Conservation (phyloP, 2,888 invertebrate species). For the Orchestes rusci region DNA sequence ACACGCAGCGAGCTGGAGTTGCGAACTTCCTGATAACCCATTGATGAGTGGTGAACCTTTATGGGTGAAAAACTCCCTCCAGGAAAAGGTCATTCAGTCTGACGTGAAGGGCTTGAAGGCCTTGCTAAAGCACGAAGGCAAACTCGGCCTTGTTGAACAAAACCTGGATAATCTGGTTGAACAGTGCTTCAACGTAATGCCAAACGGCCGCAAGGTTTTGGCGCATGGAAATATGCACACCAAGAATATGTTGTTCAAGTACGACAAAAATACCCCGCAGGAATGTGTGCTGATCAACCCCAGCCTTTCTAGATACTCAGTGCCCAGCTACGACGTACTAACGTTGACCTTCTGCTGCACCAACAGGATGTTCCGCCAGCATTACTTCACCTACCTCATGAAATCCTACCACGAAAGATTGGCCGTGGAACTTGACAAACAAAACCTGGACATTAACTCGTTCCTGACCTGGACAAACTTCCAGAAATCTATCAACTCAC, state of each 20-base stretch:
- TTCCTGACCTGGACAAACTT: slow-evolving; percentile 18
- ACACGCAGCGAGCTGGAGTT: slow-evolving; percentile 12
- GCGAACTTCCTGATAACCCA: slow-evolving; percentile 9
- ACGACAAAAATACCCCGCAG: slow-evolving; percentile 14
- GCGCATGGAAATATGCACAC: slow-evolving; percentile 22
- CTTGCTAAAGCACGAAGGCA: slow-evolving; percentile 9
- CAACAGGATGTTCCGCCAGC: slow-evolving; percentile 19
- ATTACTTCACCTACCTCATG: slow-evolving; percentile 21
- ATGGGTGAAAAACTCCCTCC: slow-evolving; percentile 6
- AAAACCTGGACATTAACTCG: slow-evolving; percentile 14
- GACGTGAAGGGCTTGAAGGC: slow-evolving; percentile 17
- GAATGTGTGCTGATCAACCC: slow-evolving; percentile 19
- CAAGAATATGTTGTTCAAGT: slow-evolving; percentile 23
- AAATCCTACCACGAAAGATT: slow-evolving; percentile 21
- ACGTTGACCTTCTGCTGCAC: slow-evolving; percentile 17
- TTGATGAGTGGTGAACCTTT: slow-evolving; percentile 8
- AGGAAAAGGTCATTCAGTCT: slow-evolving; percentile 4
- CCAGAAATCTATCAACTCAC: slow-evolving; percentile 14
- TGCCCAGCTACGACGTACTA: slow-evolving; percentile 23
- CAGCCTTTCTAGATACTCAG: slow-evolving; percentile 17
- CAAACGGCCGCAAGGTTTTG: slow-evolving; percentile 18
- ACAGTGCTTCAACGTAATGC: slow-evolving; percentile 13
- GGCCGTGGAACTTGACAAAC: slow-evolving; percentile 12
- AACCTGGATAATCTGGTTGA: slow-evolving; percentile 9
- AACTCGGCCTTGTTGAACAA: background rate